Evolutionary conservation across 2,888 invertebrate species (phyloP), one percentile per base, ranked within the genome.

Genomic region (Sesia bembeciformis): DNA sequence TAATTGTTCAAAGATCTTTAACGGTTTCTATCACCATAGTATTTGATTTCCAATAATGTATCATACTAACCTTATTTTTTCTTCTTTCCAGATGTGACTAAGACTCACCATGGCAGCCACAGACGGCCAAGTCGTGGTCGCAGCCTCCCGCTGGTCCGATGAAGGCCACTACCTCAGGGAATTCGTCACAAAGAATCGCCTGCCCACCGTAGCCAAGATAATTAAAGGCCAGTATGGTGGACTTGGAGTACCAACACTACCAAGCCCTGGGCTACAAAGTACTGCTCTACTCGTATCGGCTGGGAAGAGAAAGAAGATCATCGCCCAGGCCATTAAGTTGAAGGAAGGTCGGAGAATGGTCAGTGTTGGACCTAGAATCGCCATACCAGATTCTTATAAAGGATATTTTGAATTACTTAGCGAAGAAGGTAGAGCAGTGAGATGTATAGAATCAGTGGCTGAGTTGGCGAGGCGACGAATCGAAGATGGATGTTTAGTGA

Each of bases 401-500:
- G 98, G 98, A 5, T 98, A 95, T 84, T 98, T 98, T 79, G 98
- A 98, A 81, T 91, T 98, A 53, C 90, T 98, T 41, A 97, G 97
- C 74, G 98, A 98, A 84, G 97, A 98, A 81, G 98, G 98, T 0
- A 91, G 96, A 65, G 95, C 97, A 39, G 96, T 97, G 5, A 91
- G 96, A 60, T 96, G 97, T 67, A 95, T 98, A 70, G 96, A 97
- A 76, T 95, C 94, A 60, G 97, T 98, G 2, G 90, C 92, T 59
- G 97, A 97, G 81, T 84, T 98, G 62, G 93, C 96, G 23, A 91
- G 94, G 62, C 91, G 95, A 56, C 92, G 94, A 65, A 90, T 93
- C 39, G 93, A 93, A 54, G 93, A 93, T 66, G 93, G 94, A 3
- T 96, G 95, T 68, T 86, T 97, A 59, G 95, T 96, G 4, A 91